phyloP scores from a whole-genome alignment of 2,797 vertebrate genomes.

The Gymnothorax javanicus region DNA sequence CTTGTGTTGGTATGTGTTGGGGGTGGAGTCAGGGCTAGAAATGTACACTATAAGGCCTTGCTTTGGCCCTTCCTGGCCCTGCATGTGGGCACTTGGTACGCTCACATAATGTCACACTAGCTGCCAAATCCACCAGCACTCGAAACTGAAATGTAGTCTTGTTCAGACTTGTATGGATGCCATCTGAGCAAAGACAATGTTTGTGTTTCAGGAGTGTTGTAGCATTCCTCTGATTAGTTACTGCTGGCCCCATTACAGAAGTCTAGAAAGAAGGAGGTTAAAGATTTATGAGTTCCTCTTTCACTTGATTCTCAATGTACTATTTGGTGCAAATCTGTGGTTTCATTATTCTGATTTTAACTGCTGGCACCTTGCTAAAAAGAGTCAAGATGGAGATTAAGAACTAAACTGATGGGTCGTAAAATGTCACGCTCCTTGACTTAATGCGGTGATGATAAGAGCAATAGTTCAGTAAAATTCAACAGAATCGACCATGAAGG shows the following conservation, averaged over 20 bases:
- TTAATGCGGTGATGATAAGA: too few species aligned
- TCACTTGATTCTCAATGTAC: neutral
- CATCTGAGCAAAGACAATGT: conserved; percentile 1
- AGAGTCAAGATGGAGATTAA: too few species aligned
- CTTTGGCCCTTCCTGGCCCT: neutral
- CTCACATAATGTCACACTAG: neutral
- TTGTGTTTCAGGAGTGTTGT: neutral
- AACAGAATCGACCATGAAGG: too few species aligned
- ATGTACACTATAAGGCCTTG: neutral
- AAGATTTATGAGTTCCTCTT: neutral
- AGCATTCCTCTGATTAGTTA: conserved; percentile 27
- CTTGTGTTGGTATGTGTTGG: neutral
- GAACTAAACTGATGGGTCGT: neutral
- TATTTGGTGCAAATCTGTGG: neutral
- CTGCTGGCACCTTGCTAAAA: neutral
- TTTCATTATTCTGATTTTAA: neutral
- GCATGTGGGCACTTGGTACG: neutral
- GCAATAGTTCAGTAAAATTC: too few species aligned
- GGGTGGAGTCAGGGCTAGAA: neutral
- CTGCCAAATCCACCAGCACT: neutral
- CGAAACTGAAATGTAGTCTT: neutral
- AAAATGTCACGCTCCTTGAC: neutral
- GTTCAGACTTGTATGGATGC: conserved; percentile 24
- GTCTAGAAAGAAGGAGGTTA: neutral
- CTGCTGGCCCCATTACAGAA: neutral